A percentile compares a stretch with the other conserved stretches of the same genome.
Conservation (phyloP, 2,888 invertebrate genomes). For the Zele albiditarsus region DNA sequence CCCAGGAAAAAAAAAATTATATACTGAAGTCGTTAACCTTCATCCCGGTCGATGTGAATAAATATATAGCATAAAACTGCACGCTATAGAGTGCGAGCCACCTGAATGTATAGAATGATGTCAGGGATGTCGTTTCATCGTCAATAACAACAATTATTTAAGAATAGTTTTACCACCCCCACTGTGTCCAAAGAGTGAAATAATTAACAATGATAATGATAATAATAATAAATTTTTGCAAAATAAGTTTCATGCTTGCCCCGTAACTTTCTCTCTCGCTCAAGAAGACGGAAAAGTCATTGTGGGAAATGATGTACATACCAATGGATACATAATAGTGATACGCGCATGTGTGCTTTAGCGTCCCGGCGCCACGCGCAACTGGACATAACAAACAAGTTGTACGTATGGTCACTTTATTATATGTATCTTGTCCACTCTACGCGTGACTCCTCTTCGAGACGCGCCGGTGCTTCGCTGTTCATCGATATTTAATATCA, state of each 20-base stretch:
- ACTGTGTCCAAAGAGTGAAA: no score
- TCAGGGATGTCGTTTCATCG: not conserved
- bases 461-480: constrained; percentile 43
- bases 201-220: no score
- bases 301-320: no score
- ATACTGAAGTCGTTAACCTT: not conserved
- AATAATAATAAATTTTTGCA: no score
- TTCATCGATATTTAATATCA: not conserved
- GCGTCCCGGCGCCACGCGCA: constrained; percentile 48
- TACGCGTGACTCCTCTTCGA: constrained; percentile 58
- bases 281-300: no score
- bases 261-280: no score
- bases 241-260: no score
- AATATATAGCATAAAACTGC: not conserved
- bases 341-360: not conserved
- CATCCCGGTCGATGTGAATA: not conserved
- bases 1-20: not conserved
- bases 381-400: constrained; percentile 50
- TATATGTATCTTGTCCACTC: constrained; percentile 55
- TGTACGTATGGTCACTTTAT: constrained; percentile 47
- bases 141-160: not conserved
- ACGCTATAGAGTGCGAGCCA: not conserved
- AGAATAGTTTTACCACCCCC: no score
- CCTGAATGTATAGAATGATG: not conserved
- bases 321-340: not conserved